These are phyloP conservation scores for Psilopsiagon aymara DNA, from an alignment of 2,113 vertebrate species.

Conservation along the genomic window DNA sequence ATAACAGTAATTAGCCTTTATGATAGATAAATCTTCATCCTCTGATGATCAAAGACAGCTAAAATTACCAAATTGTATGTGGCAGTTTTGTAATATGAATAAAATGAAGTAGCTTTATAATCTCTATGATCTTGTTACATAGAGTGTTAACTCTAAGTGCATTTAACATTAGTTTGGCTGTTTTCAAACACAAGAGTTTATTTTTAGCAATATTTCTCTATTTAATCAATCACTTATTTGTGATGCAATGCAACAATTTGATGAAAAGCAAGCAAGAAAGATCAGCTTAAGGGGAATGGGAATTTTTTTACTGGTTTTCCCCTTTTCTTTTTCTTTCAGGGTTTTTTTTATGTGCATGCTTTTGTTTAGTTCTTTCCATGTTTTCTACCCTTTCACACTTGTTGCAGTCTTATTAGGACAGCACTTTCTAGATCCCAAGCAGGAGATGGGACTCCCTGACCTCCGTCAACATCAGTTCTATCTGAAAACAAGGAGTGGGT, in stretches of 20 bases:
- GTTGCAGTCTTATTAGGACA: background rate
- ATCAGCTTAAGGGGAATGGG: background rate
- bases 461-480: background rate
- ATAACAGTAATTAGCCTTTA: slow-evolving; percentile 60
- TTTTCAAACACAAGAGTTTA: background rate
- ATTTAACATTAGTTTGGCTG: background rate
- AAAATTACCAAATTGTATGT: slow-evolving; percentile 62
- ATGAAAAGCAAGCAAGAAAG: background rate
- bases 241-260: background rate
- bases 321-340: background rate
- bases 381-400: background rate
- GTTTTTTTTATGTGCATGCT: background rate
- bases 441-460: background rate
- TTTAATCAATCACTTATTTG: background rate
- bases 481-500: background rate
- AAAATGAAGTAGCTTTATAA: slow-evolving; percentile 45
- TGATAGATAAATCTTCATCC: slow-evolving; percentile 61
- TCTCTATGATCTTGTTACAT: slow-evolving; percentile 10
- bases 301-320: background rate
- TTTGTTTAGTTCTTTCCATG: background rate
- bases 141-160: slow-evolving; percentile 3
- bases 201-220: background rate
- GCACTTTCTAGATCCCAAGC: background rate
- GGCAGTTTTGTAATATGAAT: slow-evolving; percentile 33
- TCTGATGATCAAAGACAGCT: slow-evolving; percentile 71